These are phyloP conservation scores for Nothocercus nigrocapillus DNA, from an alignment of 2,113 vertebrate species.

Conservation along the genomic window DNA sequence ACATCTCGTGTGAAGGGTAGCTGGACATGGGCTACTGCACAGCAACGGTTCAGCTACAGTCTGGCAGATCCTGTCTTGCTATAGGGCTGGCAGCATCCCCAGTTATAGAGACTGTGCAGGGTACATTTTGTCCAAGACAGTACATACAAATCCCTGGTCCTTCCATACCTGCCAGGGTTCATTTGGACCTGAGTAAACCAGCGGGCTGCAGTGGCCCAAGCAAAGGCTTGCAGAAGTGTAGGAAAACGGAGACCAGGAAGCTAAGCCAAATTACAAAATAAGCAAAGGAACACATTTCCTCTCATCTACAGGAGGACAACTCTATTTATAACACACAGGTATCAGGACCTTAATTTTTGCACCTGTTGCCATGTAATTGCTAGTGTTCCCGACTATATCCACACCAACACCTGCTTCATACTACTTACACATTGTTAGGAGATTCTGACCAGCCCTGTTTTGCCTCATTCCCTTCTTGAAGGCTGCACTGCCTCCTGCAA, in stretches of 20 bases:
- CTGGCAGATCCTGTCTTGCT: background rate
- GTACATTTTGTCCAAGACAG: background rate
- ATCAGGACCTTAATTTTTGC: background rate
- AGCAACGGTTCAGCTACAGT: background rate
- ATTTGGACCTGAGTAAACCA: background rate
- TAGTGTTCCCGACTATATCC: background rate
- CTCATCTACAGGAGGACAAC: background rate
- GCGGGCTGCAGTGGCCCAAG: background rate
- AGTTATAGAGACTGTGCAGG: background rate
- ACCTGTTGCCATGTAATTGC: background rate
- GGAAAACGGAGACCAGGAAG: background rate
- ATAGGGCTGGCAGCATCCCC: background rate
- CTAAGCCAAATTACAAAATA: background rate
- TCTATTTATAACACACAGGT: background rate
- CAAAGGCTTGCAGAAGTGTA: background rate
- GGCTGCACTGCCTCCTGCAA: background rate
- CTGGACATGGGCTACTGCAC: background rate
- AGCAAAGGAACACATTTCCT: rapidly evolving
- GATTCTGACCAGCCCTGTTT: background rate
- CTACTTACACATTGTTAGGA: rapidly evolving
- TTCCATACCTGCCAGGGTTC: background rate
- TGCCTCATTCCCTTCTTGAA: background rate
- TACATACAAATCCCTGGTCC: background rate
- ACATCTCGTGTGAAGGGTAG: background rate
- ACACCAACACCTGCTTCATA: background rate